Evolutionary conservation across 2,888 invertebrate genomes (phyloP), one percentile per base, ranked within the genome.

Genomic region (Melanostoma mellinum): DNA sequence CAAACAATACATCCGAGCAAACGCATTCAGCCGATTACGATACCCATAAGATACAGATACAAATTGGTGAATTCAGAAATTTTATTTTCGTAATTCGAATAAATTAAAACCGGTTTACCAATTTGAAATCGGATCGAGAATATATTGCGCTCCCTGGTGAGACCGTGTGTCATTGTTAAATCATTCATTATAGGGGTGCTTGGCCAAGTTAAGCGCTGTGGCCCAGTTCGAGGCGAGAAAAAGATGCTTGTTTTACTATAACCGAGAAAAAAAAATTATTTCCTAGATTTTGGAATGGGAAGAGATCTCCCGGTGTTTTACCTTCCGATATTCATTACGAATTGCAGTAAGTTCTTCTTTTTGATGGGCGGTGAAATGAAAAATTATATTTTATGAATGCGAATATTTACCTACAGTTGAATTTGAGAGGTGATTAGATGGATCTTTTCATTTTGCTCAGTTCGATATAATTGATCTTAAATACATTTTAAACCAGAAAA

Each of bases 331-430:
- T 75, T 61, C 74, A 75, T 79, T 84, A 71, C 65, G 32, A 46
- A 55, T 40, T 36, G 60, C 38, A 67, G 79, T 84, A 84, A 84
- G 75, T 79, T 84, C 48, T 6, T 48, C 69, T 46, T 50, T 55
- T 74, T 69, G 84, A 84, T 84, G 79, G 30, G 60, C 44, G 67
- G 60, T 6, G 71, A 79, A 63, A 79, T 79, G 84, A 84, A 84
- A 79, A 84, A 75, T 84, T 79, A 84, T 84, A 84, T 84, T 71
- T 79, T 67, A 79, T 61, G 60, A 30, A 78, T 82, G 63, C 67
- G 60, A 30, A 78, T 82, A 68, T 52, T 65, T 71, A n/a, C 52
- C 74, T 75, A 61, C 33, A 20, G 1, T 9, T 30, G 8, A 56
- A 48, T 58, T 10, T 56, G 60, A 35, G 58, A 58, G 71, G 65